Evolutionary conservation across 2,113 vertebrate species (phyloP), one percentile per base, ranked within the genome.

Genomic region (Rousettus leschenaultii): DNA sequence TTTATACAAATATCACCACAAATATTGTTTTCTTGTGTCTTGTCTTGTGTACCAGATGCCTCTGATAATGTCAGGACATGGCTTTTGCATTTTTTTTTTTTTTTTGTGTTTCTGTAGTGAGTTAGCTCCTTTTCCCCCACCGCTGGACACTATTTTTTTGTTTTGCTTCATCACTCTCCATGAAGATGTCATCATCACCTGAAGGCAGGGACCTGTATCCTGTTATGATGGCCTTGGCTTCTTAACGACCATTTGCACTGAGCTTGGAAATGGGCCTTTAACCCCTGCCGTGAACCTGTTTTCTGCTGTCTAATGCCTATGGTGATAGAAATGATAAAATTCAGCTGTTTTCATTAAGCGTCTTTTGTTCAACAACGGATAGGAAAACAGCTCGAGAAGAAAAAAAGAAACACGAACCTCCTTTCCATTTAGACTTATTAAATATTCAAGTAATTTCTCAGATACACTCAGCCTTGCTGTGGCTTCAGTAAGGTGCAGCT

Each of bases 391-490:
- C 6, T 3, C 26, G 73, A 92, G 79, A 75, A 33, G 38, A 11
- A 1, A 59, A 48, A 87, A 40, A 40, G 40, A 40, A 35, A 45
- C 61, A 15, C 11, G 40, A 83, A 91, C 30, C 78, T 90, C 35
- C 71, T 84, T 95, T 97, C 95, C 97, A 97, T 97, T 97, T 97
- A 97, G 91, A 84, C 79, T 94, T 94, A 97, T 97, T 97, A 97
- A 98, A 97, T 97, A 98, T 98, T 98, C 94, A 97, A 95, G 86
- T 33, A 83, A 93, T 96, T 95, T 94, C 93, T 89, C 95, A 97
- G 92, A 97, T 97, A 97, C 38, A 70, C 83, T 93, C 93, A 94
- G 59, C 28, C 40, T 80, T 75, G 38, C 83, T 97, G 93, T 28
- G 95, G 93, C 86, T 97, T 97, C 93, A 93, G 97, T 94, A 97